A percentile compares a stretch with the other conserved stretches of the same genome.
phyloP scores from a whole-genome alignment of 2,888 invertebrate species.

The Linyphia triangularis region DNA sequence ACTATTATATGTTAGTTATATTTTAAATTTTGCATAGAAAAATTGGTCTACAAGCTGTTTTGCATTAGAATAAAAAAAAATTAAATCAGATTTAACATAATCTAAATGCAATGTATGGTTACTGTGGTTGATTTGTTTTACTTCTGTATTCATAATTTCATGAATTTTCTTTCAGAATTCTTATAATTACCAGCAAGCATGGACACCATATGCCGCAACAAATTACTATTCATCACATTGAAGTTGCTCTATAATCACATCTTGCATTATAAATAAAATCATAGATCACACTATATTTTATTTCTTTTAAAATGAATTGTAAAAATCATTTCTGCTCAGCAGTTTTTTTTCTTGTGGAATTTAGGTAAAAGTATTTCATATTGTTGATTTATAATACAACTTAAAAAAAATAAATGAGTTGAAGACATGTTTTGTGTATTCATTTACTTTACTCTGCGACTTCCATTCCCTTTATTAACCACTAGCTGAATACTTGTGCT shows the following conservation, averaged over 20 bases:
- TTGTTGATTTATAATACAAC: no score
- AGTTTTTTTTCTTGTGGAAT: no score
- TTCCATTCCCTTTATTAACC: no score
- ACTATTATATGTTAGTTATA: no score
- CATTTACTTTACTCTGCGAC: no score
- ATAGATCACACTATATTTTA: constrained; percentile 45
- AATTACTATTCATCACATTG: constrained; percentile 72
- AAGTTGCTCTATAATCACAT: constrained; percentile 14
- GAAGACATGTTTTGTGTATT: no score
- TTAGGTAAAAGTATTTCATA: no score
- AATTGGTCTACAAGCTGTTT: no score
- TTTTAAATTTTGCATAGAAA: no score
- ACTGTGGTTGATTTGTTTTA: no score
- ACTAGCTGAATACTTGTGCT: no score
- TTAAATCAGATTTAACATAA: background rate
- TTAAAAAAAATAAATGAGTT: no score
- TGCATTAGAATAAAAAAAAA: background rate
- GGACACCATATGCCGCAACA: constrained; percentile 66
- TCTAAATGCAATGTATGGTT: background rate
- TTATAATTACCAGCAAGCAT: constrained; percentile 69
- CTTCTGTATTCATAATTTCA: background rate
- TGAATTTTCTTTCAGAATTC: constrained; percentile 60
- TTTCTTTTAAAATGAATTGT: constrained; percentile 9
- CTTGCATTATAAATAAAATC: constrained; percentile 60
- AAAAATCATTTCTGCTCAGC: constrained; percentile 3